These are phyloP conservation scores for Drosophila mayaguana DNA, from an alignment of 2,888 invertebrate genomes.

Conservation along the genomic window DNA sequence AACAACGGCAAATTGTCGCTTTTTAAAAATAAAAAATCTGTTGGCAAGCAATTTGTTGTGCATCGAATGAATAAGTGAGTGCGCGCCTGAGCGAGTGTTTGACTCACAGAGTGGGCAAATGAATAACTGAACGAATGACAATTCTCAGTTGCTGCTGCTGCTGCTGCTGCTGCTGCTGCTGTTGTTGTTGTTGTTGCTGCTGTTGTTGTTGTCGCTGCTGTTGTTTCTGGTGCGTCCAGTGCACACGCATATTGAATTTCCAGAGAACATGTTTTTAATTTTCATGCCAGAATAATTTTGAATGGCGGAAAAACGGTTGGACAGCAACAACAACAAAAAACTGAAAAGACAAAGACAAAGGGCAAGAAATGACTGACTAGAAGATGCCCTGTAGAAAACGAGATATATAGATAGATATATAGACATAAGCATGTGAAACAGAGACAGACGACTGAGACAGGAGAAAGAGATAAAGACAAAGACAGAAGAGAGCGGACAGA, in stretches of 20 bases:
- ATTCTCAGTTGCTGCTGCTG: constrained; percentile 11
- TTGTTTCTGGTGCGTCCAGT: constrained; percentile 31
- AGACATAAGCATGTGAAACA: not conserved
- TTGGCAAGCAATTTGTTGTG: constrained; percentile 64
- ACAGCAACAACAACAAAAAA: constrained; percentile 22
- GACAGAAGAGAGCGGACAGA: not conserved
- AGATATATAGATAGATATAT: not conserved
- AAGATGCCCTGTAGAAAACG: not conserved
- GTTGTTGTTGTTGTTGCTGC: constrained; percentile 4
- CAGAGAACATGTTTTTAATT: constrained; percentile 75
- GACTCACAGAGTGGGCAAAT: constrained; percentile 38
- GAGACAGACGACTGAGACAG: not conserved
- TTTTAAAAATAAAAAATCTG: constrained; percentile 37
- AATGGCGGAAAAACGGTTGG: constrained; percentile 66
- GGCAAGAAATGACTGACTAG: not conserved
- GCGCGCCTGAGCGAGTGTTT: constrained; percentile 29
- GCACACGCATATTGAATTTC: constrained; percentile 76
- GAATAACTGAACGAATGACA: constrained; percentile 53
- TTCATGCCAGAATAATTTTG: constrained; percentile 78
- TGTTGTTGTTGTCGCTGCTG: constrained; percentile 23
- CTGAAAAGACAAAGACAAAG: constrained; percentile 37
- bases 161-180: not conserved
- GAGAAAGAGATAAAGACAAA: not conserved
- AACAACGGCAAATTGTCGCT: constrained; percentile 44
- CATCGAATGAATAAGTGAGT: constrained; percentile 51